These are phyloP conservation scores for Callosobruchus maculatus DNA, from an alignment of 2,888 invertebrate species.

Conservation along the genomic window DNA sequence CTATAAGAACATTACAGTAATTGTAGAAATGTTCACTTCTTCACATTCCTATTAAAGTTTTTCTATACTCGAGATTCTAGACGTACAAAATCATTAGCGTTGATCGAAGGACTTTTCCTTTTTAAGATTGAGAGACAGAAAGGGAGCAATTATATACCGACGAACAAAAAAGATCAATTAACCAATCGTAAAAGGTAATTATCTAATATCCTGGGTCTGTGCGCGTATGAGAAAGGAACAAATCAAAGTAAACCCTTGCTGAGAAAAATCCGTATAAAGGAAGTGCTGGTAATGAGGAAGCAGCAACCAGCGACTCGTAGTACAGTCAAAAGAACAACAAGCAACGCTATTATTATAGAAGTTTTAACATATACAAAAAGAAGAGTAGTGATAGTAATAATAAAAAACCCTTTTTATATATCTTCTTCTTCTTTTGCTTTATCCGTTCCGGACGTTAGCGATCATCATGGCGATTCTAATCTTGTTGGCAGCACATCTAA, in stretches of 20 bases:
- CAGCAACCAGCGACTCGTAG: not conserved
- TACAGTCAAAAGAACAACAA: not conserved
- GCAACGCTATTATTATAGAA: no score
- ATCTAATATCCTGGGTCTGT: constrained; percentile 28
- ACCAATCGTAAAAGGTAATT: constrained; percentile 18
- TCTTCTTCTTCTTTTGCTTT: no score
- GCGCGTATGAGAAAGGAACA: constrained; percentile 34
- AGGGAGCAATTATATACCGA: not conserved
- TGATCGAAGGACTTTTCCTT: not conserved
- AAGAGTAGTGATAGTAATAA: no score
- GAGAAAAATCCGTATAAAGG: constrained; percentile 35
- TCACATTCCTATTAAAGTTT: no score
- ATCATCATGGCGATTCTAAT: no score
- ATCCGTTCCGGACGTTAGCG: no score
- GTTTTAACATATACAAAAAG: no score
- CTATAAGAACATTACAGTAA: no score
- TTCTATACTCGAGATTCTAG: no score
- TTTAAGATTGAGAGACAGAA: not conserved
- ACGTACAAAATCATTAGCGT: not conserved
- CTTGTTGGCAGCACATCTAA: no score
- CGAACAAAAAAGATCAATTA: constrained; percentile 1
- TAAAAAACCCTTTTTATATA: no score
- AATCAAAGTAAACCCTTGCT: constrained; percentile 37
- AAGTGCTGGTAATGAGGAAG: constrained; percentile 40
- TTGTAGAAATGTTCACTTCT: no score